Base-by-base conservation (phyloP, 2,888 invertebrate genomes). In the Alloplasta piceator region DNA sequence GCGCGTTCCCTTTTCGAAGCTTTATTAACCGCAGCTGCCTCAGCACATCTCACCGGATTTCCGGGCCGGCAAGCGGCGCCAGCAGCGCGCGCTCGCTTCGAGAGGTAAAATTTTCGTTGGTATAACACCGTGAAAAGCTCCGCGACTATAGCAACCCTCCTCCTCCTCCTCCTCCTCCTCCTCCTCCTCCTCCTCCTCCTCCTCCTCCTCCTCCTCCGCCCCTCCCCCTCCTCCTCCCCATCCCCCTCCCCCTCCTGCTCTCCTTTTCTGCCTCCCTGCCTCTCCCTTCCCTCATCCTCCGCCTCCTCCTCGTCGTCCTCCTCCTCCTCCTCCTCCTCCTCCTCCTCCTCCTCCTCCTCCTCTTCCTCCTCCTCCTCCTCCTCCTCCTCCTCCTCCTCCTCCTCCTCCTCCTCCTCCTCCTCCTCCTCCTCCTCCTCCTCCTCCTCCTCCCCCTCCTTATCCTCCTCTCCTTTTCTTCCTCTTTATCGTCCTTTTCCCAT, bases 201-300 rank as follows among this genome's bases (percentile, higher is more conserved):
- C 52, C n/a, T 52, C 6, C 9, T 10, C 60, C 9, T n/a, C 60
- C 10, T 41, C 26, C 36, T 48, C n/a, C 48, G 39, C 55, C 9
- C 26, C 9, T 26, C 55, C 55, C 9, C 9, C 41, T 50, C 56
- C 55, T 52, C 16, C 14, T 55, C 46, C 56, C 38, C 36, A 50
- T 58, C 46, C 74, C 63, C 70, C 77, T 87, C 87, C 87, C 87
- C 73, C 74, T 84, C 88, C 88, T 87, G 87, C 87, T 88, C 86
- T 82, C 70, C 66, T 63, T 83, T 78, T 77, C 83, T 9, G 43
- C 38, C 12, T 48, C 50, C 77, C 70, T 16, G 36, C 52, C 7
- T 68, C 66, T 52, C 78, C 52, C 70, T 58, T 63, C 71, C 70
- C 70, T 43, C 73, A 6, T 41, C 41, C 41, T 41, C 41, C 41